A percentile compares a stretch with the other conserved stretches of the same genome.
Evolutionary conservation across 2,113 vertebrate species (phyloP).

Genomic region (Phalacrocorax pelagicus): DNA sequence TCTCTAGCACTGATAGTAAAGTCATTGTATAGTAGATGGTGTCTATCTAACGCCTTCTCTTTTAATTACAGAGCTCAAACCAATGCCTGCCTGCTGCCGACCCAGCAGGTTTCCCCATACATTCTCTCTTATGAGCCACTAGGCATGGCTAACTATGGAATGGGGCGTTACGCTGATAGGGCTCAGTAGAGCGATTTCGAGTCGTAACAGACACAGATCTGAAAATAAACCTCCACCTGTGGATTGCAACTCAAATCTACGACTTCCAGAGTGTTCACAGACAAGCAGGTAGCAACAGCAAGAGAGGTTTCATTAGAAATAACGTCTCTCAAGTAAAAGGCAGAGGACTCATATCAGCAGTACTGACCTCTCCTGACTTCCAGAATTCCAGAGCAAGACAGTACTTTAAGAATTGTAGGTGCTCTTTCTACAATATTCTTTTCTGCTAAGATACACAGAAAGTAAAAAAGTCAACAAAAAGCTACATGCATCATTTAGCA

Average conservation of each 20-base stretch:
- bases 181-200: rapidly evolving
- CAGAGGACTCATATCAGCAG: too few species aligned
- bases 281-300: neutral
- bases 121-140: rapidly evolving
- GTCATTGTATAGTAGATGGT: neutral
- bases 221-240: neutral
- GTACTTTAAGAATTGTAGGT: neutral
- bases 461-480: neutral
- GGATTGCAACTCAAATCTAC: neutral
- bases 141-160: rapidly evolving
- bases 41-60: too few species aligned
- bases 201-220: neutral
- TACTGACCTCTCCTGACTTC: neutral
- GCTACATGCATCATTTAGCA: too few species aligned
- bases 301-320: neutral
- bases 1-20: neutral
- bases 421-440: neutral
- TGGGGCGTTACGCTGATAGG: rapidly evolving
- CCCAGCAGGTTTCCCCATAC: neutral
- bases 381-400: neutral
- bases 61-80: neutral
- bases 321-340: neutral
- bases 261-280: neutral
- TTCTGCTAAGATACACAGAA: neutral
- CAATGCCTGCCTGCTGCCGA: rapidly evolving